These are phyloP conservation scores for Panthera uncia DNA, from an alignment of 2,113 vertebrate genomes.

Conservation along the genomic window DNA sequence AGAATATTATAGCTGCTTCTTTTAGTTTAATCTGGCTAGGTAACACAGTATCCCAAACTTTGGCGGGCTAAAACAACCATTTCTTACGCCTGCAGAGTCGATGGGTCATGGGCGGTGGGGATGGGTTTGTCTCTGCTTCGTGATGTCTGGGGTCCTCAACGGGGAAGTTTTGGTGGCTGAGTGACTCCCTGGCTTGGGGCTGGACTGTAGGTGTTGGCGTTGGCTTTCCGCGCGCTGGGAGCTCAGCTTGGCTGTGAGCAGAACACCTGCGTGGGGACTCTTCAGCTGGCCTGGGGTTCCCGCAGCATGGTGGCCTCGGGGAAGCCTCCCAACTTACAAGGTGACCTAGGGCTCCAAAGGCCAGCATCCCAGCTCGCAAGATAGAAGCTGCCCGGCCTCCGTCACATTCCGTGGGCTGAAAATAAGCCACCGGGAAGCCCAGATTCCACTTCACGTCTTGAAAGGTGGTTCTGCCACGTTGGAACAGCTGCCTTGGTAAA, in stretches of 20 bases:
- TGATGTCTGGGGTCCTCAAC: neutral
- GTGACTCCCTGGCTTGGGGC: neutral
- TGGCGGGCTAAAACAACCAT: neutral
- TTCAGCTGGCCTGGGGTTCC: neutral
- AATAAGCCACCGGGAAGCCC: neutral
- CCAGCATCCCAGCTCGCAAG: neutral
- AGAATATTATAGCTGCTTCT: neutral
- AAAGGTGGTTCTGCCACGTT: accelerated
- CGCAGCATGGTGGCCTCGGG: neutral
- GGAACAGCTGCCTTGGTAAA: neutral
- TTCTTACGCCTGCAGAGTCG: neutral
- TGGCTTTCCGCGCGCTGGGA: neutral
- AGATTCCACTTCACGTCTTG: neutral
- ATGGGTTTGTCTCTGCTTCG: neutral
- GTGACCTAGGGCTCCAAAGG: neutral
- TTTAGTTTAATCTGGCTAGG: neutral
- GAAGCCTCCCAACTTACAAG: neutral
- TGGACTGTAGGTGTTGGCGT: neutral
- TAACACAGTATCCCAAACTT: neutral
- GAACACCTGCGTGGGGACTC: accelerated
- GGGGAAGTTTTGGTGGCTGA: neutral
- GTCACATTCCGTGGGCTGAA: neutral
- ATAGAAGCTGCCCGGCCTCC: neutral
- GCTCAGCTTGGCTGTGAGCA: neutral
- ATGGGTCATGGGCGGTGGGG: neutral